Evolutionary conservation across 2,113 vertebrate species (phyloP), one percentile per base, ranked within the genome.

Genomic region (Herpetotheres cachinnans): DNA sequence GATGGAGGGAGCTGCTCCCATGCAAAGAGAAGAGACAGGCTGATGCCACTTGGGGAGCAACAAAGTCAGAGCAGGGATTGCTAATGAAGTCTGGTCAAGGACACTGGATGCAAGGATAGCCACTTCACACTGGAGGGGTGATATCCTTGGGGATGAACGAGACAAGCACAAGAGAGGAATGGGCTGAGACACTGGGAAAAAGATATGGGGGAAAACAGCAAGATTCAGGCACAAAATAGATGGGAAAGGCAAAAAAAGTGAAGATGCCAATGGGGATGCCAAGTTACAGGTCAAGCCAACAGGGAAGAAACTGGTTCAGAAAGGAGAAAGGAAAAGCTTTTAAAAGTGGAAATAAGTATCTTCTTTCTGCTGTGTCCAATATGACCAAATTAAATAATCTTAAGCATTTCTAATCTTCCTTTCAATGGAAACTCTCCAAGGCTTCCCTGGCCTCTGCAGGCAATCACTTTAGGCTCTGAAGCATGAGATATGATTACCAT

Each of bases 401-500:
- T 70, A 90, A 69, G 20, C n/a, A 73, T 94, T 95, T 95, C 59
- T 90, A 95, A 95, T 96, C 71, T 78, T 79, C 78, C 52, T 84
- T 93, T 95, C 66, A 93, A 16, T 90, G 54, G 93, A 96, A 95
- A 94, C 47, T 81, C 89, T 91, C 83, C 86, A 77, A 96, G 90
- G 91, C 70, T 96, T 94, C 74, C 69, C 40, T 93, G 90, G 91
- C 78, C 93, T 97, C 95, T 82, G 62, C 36, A 92, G 79, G 85
- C 93, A 96, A 95, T 92, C 88, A 92, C 88, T 97, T 95, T 63
- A 89, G 79, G 65, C 84, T 96, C 78, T 93, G 95, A 95, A 97
- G 91, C 95, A 95, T 95, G 96, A 97, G 92, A 95, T 95, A 88
- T 77, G 93, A 95, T 96, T 96, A 92, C 74, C 69, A 54, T 93